Percentiles rank a stretch among this genome's conserved stretches.
These are phyloP conservation scores for Cheilosia soror DNA, from an alignment of 2,888 invertebrate species.

Conservation along the genomic window DNA sequence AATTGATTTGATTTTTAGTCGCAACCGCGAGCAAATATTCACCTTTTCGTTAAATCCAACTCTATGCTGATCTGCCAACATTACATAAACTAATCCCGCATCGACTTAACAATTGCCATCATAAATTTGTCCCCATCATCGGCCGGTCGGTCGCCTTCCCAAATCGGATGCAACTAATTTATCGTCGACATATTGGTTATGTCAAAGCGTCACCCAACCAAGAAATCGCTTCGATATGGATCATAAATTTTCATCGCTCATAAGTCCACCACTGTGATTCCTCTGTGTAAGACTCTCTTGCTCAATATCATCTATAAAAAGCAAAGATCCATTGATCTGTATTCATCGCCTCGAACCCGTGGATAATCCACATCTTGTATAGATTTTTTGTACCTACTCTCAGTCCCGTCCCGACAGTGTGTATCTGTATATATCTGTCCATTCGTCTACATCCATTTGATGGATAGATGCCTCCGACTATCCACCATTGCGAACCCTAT, in stretches of 20 bases:
- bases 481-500: constrained; percentile 20
- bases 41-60: too few relatives aligned
- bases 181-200: constrained; percentile 17
- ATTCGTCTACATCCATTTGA: constrained; percentile 20
- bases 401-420: constrained; percentile 14
- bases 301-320: constrained; percentile 12
- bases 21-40: too few relatives aligned
- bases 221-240: constrained; percentile 29
- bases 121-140: constrained; percentile 1
- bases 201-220: constrained; percentile 38
- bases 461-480: constrained; percentile 45
- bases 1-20: too few relatives aligned
- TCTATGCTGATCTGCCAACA: too few relatives aligned
- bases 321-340: constrained; percentile 49
- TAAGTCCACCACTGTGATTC: constrained; percentile 15
- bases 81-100: too few relatives aligned
- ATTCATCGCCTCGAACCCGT: constrained; percentile 31
- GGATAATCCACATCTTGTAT: constrained; percentile 33
- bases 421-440: constrained; percentile 18
- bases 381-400: constrained; percentile 4
- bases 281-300: constrained; percentile 15
- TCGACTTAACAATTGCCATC: background rate
- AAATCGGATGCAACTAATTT: constrained; percentile 15
- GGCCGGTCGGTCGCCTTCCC: background rate
- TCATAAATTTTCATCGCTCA: constrained; percentile 55